Percentiles rank a stretch among this genome's conserved stretches.
Conservation (phyloP, 2,888 invertebrate species). For the Lepas anatifera region DNA sequence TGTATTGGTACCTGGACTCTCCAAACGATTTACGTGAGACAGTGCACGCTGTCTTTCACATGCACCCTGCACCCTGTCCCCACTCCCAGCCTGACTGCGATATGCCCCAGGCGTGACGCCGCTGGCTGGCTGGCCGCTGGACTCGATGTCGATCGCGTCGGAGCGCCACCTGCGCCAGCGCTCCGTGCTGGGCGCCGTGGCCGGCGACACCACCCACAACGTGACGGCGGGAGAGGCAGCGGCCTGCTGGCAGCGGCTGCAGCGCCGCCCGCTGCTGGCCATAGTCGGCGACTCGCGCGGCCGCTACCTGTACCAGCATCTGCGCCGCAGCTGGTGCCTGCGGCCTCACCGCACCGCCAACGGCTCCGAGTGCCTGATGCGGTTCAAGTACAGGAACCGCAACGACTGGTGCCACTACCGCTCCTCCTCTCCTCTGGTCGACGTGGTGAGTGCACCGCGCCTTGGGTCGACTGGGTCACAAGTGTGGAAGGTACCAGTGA, state of each 20-base stretch:
- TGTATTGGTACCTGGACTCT: too few species aligned
- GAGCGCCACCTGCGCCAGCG: too few species aligned
- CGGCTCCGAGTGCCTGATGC: neutral
- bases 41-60: too few species aligned
- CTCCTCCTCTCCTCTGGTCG: neutral
- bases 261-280: neutral
- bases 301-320: neutral
- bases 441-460: neutral
- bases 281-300: neutral
- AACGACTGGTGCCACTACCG: slow-evolving; percentile 1
- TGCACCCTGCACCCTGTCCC: too few species aligned
- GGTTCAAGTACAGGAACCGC: neutral
- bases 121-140: too few species aligned
- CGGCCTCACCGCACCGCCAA: neutral
- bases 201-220: neutral
- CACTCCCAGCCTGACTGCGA: too few species aligned
- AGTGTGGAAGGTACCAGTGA: too few species aligned
- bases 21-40: too few species aligned
- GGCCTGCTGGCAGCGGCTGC: neutral
- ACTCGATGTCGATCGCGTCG: too few species aligned
- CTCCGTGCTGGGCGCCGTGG: too few species aligned
- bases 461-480: too few species aligned
- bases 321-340: neutral
- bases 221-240: neutral
- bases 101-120: too few species aligned